Evolutionary conservation across 1,140 invertebrate species (phyloP).

Genomic region (Drosophila pruinosa): DNA sequence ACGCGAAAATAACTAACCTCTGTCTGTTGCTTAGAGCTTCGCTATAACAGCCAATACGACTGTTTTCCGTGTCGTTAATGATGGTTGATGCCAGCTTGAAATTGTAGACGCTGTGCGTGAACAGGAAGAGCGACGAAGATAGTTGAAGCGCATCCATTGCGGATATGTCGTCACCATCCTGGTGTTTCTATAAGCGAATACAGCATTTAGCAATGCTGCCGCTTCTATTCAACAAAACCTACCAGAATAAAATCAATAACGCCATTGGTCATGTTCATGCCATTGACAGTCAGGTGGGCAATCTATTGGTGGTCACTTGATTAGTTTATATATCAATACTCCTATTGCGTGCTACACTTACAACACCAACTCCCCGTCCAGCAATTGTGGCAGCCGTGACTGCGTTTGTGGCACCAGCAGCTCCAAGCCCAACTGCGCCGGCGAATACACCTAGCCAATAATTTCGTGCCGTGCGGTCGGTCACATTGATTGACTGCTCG

Average conservation of each 20-base stretch:
- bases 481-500: conserved; percentile 66
- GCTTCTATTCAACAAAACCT: too few species aligned
- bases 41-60: conserved; percentile 39
- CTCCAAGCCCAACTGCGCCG: conserved; percentile 59
- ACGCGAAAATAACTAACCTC: conserved; percentile 46
- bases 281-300: conserved; percentile 56
- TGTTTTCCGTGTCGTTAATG: conserved; percentile 50
- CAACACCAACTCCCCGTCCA: conserved; percentile 58
- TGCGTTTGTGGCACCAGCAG: conserved; percentile 61
- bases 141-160: conserved; percentile 60
- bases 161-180: conserved; percentile 58
- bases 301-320: conserved; percentile 36
- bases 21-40: conserved; percentile 59
- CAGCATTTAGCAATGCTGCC: too few species aligned
- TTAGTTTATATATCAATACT: not conserved
- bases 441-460: conserved; percentile 61
- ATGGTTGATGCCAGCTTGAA: conserved; percentile 70
- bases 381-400: conserved; percentile 50
- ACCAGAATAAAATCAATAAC: conserved; percentile 58
- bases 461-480: conserved; percentile 53
- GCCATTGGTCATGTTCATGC: conserved; percentile 66
- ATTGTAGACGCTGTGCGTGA: conserved; percentile 67
- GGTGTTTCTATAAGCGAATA: conserved; percentile 63
- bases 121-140: conserved; percentile 60
- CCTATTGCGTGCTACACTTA: conserved; percentile 29